Base-by-base conservation (phyloP, 2,888 invertebrate species). In the Pseudeuparius sepicola region DNA sequence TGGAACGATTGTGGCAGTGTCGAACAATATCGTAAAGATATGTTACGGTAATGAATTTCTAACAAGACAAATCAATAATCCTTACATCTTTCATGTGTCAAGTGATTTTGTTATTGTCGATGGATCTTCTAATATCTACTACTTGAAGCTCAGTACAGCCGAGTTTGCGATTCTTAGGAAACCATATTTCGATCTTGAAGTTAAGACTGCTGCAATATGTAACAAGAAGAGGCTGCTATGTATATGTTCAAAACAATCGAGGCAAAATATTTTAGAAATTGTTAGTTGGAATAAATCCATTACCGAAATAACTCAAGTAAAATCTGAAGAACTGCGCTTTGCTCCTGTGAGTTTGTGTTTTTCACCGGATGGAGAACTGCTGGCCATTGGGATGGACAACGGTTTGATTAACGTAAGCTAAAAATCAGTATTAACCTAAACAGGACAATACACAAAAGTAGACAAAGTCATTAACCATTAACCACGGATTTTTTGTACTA, bases 351-450 rank as follows among this genome's bases (percentile, higher is more conserved):
- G 48, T 23, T 51, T 53, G 26, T 45, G 50, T 23, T 56, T 56
- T 43, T 72, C 75, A 0, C 53, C 63, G 1, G 70, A 76, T 48
- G 72, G 70, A 4, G 60, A 65, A 31, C 64, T 75, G 37, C 59
- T 80, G 9, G 78, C 78, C 1, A 51, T 78, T 48, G 80, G 80
- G 2, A 66, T 73, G 12, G 68, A 70, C 29, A 67, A 66, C 13
- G 80, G 80, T 1, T 60, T 68, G 39, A 70, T 80, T 48, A 64
- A 67, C 57, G 79, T 80, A 60, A 68, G 31, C 20, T n/a, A 23
- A 34, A 11, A 10, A 6, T 4, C 13, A 23, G 14, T 10, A 17
- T 24, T 34, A 20, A 7, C 20, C 6, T 20, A 7, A 7, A 20
- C 20, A 20, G 20, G 20, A 20, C n/a, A 20, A 20, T n/a, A 20